These are phyloP conservation scores for Sceliomorpha sp. DNA, from an alignment of 2,888 invertebrate species.

Conservation along the genomic window DNA sequence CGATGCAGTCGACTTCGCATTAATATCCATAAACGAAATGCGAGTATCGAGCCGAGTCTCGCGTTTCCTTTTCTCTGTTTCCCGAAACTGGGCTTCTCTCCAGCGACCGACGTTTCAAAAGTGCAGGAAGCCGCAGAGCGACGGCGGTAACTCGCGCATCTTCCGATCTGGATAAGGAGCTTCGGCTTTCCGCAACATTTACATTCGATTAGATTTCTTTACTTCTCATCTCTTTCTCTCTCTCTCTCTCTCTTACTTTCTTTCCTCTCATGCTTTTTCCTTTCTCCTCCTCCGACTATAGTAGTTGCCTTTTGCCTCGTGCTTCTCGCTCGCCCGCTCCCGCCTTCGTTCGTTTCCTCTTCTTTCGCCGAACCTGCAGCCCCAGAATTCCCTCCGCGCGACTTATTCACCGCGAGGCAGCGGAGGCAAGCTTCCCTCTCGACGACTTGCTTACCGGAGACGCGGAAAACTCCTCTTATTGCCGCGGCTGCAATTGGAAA, in stretches of 20 bases:
- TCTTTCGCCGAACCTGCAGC: constrained; percentile 13
- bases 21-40: too few relatives aligned
- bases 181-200: constrained; percentile 74
- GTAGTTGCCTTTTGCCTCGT: constrained; percentile 4
- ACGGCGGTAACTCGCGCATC: constrained; percentile 38
- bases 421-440: constrained; percentile 44
- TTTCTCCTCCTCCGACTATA: constrained; percentile 5
- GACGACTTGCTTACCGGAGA: constrained; percentile 66
- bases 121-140: constrained; percentile 1
- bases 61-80: not conserved
- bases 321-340: too few relatives aligned
- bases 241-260: constrained; percentile 18
- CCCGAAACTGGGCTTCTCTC: not conserved
- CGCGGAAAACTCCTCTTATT: constrained; percentile 61
- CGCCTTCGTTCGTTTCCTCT: too few relatives aligned
- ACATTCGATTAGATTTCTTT: constrained; percentile 70
- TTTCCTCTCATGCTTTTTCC: not conserved
- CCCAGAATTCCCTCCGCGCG: constrained; percentile 33
- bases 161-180: constrained; percentile 67
- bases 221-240: constrained; percentile 38
- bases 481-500: constrained; percentile 60
- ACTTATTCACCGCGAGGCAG: constrained; percentile 31
- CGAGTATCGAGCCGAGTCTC: not conserved
- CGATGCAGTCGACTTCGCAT: too few relatives aligned
- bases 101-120: not conserved